Evolutionary conservation across 2,888 invertebrate genomes (phyloP), one percentile per base, ranked within the genome.

Genomic region (Parnassius apollo): DNA sequence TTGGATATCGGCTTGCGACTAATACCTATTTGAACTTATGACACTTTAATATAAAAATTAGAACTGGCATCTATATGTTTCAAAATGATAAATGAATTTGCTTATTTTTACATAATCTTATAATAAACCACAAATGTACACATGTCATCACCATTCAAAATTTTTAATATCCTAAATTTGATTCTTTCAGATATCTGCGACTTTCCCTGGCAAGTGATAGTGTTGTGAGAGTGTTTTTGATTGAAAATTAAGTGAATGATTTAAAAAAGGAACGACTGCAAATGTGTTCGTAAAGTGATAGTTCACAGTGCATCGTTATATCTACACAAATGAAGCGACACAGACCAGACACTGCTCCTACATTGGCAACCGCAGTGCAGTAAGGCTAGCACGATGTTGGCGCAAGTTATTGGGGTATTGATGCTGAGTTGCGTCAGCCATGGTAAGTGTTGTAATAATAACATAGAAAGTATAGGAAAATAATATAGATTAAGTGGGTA

Each of bases 321-420:
- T 69, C 71, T 44, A 75, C 72, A 83, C 87, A 79, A 88, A 90
- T 90, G 89, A 88, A 81, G 90, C 90, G 89, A 70, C 86, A 81
- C 66, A 81, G 79, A 79, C 71, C 69, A 66, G 74, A 77, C 72
- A 63, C 66, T 66, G 67, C 66, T 35, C 68, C 68, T 61, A 68
- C 71, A 61, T 69, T 22, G 45, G 50, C 51, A 11, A 57, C 77
- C 66, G 74, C 74, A 64, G 75, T 78, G 69, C 80, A 83, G 80
- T 86, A 83, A 76, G 65, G 68, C 52, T 51, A 64, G 70, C 66
- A 83, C 69, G 73, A 88, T 88, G 86, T 75, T 75, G 66, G 66
- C 68, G 48, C 69, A 65, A 64, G 68, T 64, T 51, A 67, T 69
- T 67, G 82, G 82, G 82, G 73, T 81, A 65, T 61, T 78, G 58